Base-by-base conservation (phyloP, 1,140 invertebrate genomes). In the Zaprionus tsacasi region DNA sequence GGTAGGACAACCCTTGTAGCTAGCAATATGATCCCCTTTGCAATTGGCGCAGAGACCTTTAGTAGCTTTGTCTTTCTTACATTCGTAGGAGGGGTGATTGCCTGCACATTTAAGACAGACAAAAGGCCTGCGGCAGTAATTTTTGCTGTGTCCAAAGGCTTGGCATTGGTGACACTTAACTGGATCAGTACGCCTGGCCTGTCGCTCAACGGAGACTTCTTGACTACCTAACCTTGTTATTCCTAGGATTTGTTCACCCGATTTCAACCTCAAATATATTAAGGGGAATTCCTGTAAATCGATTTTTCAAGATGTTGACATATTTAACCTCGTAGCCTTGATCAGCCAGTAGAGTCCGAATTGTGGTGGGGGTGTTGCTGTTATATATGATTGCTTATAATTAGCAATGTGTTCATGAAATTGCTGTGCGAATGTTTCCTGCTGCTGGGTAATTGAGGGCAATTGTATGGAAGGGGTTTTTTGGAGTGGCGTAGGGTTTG, bases 111-210 rank as follows among this genome's bases (percentile, higher is more conserved):
- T 61, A 0, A 61, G n/a, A 7, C 59, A 61, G 11, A 33, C 43
- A 12, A 61, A 61, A 3, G 40, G 59, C n/a, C 59, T 35, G 0
- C 27, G 40, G 4, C 59, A 61, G 6, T 61, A 61, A 2, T 61
- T 61, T 13, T 61, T 61, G 2, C 40, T 61, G 6, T 61, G 59
- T 5, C 59, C 59, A 33, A 33, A 61, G 3, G 43, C 15, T 11
- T 61, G 59, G n/a, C 59, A 61, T 1, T 43, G 25, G 4, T 50
- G 43, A 27, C 43, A 50, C 10, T 61, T 43, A 0, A 50, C 43
- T 3, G 43, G 59, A 1, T 61, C 59, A 6, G 5, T 12, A 4
- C 43, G 7, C 1, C n/a, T 61, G 12, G 12, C 8, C 15, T 48
- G 27, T 2, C 59, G 25, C 5, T 48, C 27, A 1, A 61, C n/a